Evolutionary conservation across 2,888 invertebrate genomes (phyloP).

Genomic region (Acleris cristana): DNA sequence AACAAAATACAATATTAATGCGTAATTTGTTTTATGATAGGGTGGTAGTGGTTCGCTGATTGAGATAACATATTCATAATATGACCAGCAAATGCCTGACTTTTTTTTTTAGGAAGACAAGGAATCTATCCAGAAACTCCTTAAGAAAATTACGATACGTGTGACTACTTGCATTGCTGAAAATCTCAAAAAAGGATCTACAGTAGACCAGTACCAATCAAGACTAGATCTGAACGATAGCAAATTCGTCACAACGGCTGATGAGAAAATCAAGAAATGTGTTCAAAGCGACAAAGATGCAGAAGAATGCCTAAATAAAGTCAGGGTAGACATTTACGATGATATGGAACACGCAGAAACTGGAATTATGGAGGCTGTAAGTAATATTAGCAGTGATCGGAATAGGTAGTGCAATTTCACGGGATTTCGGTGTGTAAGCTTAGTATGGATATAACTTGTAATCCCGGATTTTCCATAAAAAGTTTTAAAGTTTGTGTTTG

Average conservation of each 20-base stretch:
- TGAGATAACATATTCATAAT: too few species aligned
- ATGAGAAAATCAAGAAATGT: constrained; percentile 50
- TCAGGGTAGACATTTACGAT: constrained; percentile 48
- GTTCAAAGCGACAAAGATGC: constrained; percentile 41
- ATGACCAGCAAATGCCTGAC: too few species aligned
- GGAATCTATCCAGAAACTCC: constrained; percentile 45
- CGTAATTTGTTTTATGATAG: too few species aligned
- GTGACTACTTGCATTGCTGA: constrained; percentile 51
- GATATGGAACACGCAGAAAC: constrained; percentile 48
- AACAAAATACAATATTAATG: too few species aligned
- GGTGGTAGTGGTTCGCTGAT: too few species aligned
- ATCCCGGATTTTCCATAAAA: too few species aligned
- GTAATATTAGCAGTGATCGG: constrained; percentile 41
- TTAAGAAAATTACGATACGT: constrained; percentile 46
- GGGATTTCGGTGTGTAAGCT: too few species aligned
- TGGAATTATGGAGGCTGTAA: constrained; percentile 51
- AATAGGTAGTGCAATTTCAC: too few species aligned
- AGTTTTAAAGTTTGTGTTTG: too few species aligned
- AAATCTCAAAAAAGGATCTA: constrained; percentile 43
- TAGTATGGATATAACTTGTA: too few species aligned
- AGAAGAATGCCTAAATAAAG: constrained; percentile 51
- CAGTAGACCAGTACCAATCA: constrained; percentile 39
- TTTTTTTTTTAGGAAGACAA: constrained; percentile 50
- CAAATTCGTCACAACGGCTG: constrained; percentile 46
- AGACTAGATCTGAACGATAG: constrained; percentile 45